These are phyloP conservation scores for Limulus polyphemus DNA, from an alignment of 2,888 invertebrate species.

Conservation along the genomic window DNA sequence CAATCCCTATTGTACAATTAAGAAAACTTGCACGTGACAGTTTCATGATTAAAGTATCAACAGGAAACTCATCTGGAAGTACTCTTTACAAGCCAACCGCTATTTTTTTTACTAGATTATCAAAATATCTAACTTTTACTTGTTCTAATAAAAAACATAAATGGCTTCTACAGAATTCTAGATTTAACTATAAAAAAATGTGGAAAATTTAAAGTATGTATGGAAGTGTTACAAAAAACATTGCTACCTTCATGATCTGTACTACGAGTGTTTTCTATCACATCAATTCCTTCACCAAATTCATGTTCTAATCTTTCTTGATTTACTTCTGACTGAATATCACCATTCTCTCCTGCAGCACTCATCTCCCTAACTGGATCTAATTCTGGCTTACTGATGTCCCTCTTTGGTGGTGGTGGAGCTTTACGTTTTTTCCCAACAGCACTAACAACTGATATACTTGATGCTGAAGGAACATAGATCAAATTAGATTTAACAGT, in stretches of 20 bases:
- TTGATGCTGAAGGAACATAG: constrained; percentile 17
- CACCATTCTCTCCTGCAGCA: neutral
- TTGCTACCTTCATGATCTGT: neutral
- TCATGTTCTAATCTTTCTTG: neutral
- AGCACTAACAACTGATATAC: constrained; percentile 13
- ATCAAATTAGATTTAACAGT: constrained; percentile 8
- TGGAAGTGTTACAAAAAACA: too few relatives aligned
- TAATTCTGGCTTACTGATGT: constrained; percentile 21
- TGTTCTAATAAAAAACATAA: too few relatives aligned
- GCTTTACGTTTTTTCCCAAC: constrained; percentile 16
- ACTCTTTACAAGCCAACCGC: too few relatives aligned
- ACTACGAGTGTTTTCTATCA: neutral
- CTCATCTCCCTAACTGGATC: constrained; percentile 4
- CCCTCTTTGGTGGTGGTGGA: constrained; percentile 21
- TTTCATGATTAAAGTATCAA: too few relatives aligned
- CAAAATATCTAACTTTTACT: too few relatives aligned
- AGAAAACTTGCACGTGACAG: too few relatives aligned
- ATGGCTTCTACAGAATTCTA: too few relatives aligned
- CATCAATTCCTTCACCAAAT: neutral
- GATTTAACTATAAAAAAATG: too few relatives aligned
- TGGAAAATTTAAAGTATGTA: too few relatives aligned
- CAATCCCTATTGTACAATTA: too few relatives aligned
- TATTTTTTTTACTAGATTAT: too few relatives aligned
- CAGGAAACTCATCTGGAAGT: too few relatives aligned
- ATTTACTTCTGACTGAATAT: neutral